phyloP scores from a whole-genome alignment of 2,113 vertebrate species.

The Pluvianellus socialis region DNA sequence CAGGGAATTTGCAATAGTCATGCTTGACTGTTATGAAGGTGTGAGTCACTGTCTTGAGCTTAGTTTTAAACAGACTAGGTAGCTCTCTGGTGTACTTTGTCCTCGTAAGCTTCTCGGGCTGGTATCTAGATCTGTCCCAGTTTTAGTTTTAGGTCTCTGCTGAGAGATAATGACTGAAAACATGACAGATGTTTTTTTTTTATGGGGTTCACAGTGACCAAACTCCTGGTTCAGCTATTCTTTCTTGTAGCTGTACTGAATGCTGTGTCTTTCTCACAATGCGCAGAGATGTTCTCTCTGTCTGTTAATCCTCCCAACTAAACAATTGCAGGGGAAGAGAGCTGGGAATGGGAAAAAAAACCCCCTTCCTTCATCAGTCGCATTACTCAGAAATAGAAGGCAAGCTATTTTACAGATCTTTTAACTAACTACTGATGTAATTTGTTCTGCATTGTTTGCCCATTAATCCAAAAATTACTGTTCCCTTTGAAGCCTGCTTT shows the following conservation, averaged over 20 bases:
- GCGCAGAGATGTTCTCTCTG: neutral
- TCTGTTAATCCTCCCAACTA: conserved; percentile 37
- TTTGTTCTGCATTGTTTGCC: conserved; percentile 72
- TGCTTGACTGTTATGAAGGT: neutral
- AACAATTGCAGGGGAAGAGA: conserved; percentile 14
- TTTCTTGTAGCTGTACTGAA: neutral
- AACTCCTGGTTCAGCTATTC: neutral
- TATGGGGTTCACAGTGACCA: neutral
- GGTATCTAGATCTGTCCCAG: neutral
- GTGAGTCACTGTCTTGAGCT: neutral
- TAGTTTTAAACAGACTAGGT: neutral
- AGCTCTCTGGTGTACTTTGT: neutral
- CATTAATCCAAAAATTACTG: conserved; percentile 61
- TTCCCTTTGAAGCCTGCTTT: conserved; percentile 70
- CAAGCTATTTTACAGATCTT: conserved; percentile 65
- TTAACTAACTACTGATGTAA: conserved; percentile 66
- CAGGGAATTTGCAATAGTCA: neutral
- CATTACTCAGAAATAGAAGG: conserved; percentile 52
- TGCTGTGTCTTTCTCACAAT: neutral
- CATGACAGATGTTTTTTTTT: neutral
- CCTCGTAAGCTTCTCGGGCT: neutral
- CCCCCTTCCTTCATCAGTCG: conserved; percentile 24
- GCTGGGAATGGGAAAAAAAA: neutral
- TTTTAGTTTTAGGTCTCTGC: neutral
- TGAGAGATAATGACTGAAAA: conserved; percentile 6